Evolutionary conservation across 1,140 invertebrate genomes (phyloP).

Genomic region (Ceratina calcarata): DNA sequence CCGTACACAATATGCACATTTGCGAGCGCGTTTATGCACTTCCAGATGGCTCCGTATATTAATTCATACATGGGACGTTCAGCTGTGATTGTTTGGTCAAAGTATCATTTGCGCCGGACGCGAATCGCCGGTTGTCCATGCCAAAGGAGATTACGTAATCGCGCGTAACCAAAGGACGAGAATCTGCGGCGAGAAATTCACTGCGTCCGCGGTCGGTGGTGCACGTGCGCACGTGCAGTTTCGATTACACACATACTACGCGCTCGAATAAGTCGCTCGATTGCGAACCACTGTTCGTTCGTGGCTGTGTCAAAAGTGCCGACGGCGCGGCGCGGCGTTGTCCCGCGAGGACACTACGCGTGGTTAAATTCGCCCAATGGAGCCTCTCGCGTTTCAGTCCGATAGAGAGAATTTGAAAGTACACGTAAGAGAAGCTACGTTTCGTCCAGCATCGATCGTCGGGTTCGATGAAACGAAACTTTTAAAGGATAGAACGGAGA

Average conservation of each 20-base stretch:
- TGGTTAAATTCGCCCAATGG: neutral
- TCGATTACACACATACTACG: neutral
- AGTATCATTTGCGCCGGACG: too few species aligned
- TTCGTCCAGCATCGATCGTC: neutral
- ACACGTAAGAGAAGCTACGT: too few species aligned
- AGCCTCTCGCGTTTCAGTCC: neutral
- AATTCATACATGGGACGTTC: too few species aligned
- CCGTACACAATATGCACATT: too few species aligned
- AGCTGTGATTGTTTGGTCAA: too few species aligned
- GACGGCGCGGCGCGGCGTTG: neutral
- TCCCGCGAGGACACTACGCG: neutral
- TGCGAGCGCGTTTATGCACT: too few species aligned
- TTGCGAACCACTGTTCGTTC: constrained; percentile 6
- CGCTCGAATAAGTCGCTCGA: neutral
- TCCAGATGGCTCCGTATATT: too few species aligned
- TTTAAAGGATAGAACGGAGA: too few species aligned
- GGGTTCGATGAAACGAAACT: neutral
- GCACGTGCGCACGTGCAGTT: constrained; percentile 14
- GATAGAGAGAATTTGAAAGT: too few species aligned
- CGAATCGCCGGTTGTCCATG: neutral
- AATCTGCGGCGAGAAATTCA: constrained; percentile 23
- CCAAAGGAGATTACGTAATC: constrained; percentile 28
- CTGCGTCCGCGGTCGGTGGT: constrained; percentile 12
- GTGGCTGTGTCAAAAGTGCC: neutral
- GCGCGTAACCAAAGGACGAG: constrained; percentile 9